Percentiles rank a stretch among this genome's conserved stretches.
These are phyloP conservation scores for Heliconius congener DNA, from an alignment of 1,140 invertebrate species.

Conservation along the genomic window DNA sequence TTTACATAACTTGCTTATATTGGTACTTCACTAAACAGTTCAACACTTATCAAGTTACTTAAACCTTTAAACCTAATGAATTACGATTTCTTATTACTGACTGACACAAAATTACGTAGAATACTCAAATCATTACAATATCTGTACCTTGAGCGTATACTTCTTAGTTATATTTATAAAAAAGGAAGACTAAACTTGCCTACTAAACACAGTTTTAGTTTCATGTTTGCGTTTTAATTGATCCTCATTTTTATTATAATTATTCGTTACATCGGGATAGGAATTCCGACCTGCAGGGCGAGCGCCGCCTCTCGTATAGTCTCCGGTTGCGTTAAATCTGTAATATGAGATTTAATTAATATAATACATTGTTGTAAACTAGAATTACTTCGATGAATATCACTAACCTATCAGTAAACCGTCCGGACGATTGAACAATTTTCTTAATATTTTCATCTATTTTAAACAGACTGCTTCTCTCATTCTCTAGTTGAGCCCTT, in stretches of 20 bases:
- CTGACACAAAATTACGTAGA: background rate
- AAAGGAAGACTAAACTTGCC: constrained; percentile 48
- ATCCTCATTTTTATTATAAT: constrained; percentile 66
- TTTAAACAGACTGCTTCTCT: constrained; percentile 75
- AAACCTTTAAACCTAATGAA: background rate
- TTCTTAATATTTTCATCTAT: constrained; percentile 80
- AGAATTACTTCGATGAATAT: background rate
- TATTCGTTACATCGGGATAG: constrained; percentile 59
- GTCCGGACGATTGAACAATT: constrained; percentile 74
- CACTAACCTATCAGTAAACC: constrained; percentile 77
- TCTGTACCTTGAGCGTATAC: background rate
- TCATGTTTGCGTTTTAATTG: constrained; percentile 74
- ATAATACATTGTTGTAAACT: constrained; percentile 37
- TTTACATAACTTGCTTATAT: too few relatives aligned
- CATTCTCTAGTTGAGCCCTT: constrained; percentile 75
- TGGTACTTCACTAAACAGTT: too few relatives aligned
- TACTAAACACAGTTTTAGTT: constrained; percentile 80
- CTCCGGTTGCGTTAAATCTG: constrained; percentile 69
- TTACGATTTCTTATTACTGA: background rate
- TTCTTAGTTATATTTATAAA: background rate
- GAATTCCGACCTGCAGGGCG: constrained; percentile 58
- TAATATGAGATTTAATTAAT: constrained; percentile 38
- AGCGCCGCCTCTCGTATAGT: constrained; percentile 62
- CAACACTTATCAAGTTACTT: background rate
- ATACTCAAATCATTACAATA: background rate